Percentiles rank a stretch among this genome's conserved stretches.
Conservation (phyloP, 1,140 invertebrate genomes). For the Drosophila sechellia region DNA sequence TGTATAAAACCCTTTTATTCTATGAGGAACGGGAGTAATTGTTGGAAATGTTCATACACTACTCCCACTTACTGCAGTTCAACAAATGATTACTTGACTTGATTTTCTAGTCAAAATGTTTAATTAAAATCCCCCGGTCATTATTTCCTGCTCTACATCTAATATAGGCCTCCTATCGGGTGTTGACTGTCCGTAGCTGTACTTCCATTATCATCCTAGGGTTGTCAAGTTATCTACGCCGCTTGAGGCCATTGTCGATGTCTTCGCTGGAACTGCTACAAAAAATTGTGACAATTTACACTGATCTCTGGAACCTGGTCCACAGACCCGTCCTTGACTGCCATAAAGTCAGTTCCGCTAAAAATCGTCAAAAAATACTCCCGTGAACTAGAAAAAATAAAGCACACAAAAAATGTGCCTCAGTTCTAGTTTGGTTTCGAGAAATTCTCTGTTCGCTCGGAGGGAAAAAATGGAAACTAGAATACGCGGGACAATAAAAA, state of each 20-base stretch:
- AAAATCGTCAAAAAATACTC: constrained; percentile 62
- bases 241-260: constrained; percentile 55
- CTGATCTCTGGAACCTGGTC: constrained; percentile 19
- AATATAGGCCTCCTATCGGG: constrained; percentile 21
- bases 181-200: constrained; percentile 34
- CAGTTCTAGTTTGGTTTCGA: constrained; percentile 78
- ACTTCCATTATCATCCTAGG: constrained; percentile 59
- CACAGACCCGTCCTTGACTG: constrained; percentile 58
- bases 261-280: constrained; percentile 54
- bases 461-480: constrained; percentile 71
- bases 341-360: constrained; percentile 70
- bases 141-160: constrained; percentile 21
- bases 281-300: constrained; percentile 64
- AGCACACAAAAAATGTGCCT: constrained; percentile 74
- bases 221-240: constrained; percentile 70
- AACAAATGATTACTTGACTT: not conserved
- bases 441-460: constrained; percentile 60
- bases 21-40: no score
- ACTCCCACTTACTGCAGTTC: no score
- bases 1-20: no score
- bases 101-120: not conserved
- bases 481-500: constrained; percentile 71
- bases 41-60: no score
- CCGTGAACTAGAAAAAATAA: constrained; percentile 62
- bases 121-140: not conserved